Conservation (phyloP, 53 echinoderm and acorn worm species). For the Stichopus horrens region DNA sequence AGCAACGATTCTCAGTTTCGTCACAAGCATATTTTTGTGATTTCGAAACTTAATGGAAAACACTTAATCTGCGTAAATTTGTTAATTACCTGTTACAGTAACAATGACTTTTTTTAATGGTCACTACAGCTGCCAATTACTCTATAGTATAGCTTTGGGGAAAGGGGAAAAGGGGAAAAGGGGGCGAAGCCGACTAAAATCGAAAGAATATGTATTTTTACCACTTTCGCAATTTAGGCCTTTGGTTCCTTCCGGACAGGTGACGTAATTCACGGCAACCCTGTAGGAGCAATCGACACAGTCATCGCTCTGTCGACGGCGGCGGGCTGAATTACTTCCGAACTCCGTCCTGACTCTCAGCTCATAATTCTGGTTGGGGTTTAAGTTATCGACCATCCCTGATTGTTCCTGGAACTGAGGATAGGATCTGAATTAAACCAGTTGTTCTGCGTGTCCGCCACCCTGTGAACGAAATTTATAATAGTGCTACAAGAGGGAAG, state of each 20-base stretch:
- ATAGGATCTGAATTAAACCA: conserved; percentile 44
- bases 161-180: too few relatives aligned
- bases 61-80: too few relatives aligned
- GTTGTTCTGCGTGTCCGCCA: background rate
- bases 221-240: conserved; percentile 61
- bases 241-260: conserved; percentile 52
- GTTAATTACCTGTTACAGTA: too few relatives aligned
- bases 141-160: too few relatives aligned
- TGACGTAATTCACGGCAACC: conserved; percentile 46
- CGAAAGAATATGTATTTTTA: background rate
- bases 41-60: too few relatives aligned
- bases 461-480: background rate
- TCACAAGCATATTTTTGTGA: too few relatives aligned
- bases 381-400: conserved; percentile 18
- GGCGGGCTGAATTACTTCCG: background rate
- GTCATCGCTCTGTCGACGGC: conserved; percentile 26
- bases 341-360: conserved; percentile 52
- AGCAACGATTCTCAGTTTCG: too few relatives aligned
- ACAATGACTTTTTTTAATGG: too few relatives aligned
- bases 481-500: too few relatives aligned
- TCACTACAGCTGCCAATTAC: too few relatives aligned
- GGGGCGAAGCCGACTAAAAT: too few relatives aligned
- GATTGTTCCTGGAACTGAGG: conserved; percentile 11
- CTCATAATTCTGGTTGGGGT: conserved; percentile 37
- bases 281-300: conserved; percentile 40